Percentiles rank a stretch among this genome's conserved stretches.
These are phyloP conservation scores for Boloria selene DNA, from an alignment of 2,888 invertebrate species.

Conservation along the genomic window DNA sequence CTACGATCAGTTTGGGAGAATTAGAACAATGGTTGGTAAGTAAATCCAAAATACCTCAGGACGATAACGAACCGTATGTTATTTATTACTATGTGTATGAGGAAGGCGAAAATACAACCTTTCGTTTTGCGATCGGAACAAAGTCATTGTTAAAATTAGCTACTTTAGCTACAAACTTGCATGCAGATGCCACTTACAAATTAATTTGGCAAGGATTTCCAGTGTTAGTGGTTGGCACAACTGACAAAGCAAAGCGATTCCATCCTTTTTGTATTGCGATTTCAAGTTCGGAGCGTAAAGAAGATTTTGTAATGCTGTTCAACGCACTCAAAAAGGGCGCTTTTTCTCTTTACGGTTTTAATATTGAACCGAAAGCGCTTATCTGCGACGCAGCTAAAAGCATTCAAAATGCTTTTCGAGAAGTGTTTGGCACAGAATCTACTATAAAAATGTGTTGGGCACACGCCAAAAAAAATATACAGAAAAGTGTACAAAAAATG, in stretches of 20 bases:
- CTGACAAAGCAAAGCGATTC: slow-evolving; percentile 33
- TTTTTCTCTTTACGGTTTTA: neutral
- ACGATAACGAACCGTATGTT: slow-evolving; percentile 2
- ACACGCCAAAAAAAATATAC: slow-evolving; percentile 31
- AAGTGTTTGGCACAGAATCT: slow-evolving; percentile 30
- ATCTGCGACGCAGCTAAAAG: slow-evolving; percentile 33
- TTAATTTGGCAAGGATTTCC: slow-evolving; percentile 44
- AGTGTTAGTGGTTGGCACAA: slow-evolving; percentile 40
- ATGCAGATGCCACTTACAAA: slow-evolving; percentile 35
- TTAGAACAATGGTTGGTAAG: slow-evolving; percentile 6
- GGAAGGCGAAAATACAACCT: slow-evolving; percentile 1
- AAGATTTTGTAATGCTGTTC: slow-evolving; percentile 14
- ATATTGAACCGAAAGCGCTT: neutral
- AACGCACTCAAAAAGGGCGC: slow-evolving; percentile 20
- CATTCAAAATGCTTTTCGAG: slow-evolving; percentile 37
- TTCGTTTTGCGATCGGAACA: slow-evolving; percentile 8
- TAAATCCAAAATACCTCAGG: slow-evolving; percentile 5
- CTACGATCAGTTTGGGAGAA: slow-evolving; percentile 14
- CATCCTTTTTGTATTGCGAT: slow-evolving; percentile 15
- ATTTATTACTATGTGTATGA: slow-evolving; percentile 3
- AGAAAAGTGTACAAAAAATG: slow-evolving; percentile 11
- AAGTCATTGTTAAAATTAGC: slow-evolving; percentile 10
- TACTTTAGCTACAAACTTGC: neutral
- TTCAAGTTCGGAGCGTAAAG: slow-evolving; percentile 4
- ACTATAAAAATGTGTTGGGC: slow-evolving; percentile 31